Evolutionary conservation across 2,113 vertebrate genomes (phyloP), one percentile per base, ranked within the genome.

Genomic region (Rhea americana): DNA sequence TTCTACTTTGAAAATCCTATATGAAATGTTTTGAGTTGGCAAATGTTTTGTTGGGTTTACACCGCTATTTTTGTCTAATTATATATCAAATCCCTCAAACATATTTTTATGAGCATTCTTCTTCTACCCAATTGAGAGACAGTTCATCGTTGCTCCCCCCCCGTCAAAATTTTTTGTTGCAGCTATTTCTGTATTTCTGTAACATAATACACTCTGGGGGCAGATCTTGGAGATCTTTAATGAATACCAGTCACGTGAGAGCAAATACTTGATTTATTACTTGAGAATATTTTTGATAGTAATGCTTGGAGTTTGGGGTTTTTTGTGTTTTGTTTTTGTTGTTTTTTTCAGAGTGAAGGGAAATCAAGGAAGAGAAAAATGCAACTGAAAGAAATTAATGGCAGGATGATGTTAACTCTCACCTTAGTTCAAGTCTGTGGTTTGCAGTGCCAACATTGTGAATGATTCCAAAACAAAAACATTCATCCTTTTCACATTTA

Each of bases 111-210:
- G 96, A 96, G 87, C 94, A 94, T 96, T 96, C 81, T 87, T 96
- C 88, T 95, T 96, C 94, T 96, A 94, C 91, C 93, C 89, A 95
- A 55, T 93, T 71, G 93, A 96, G 95, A 93, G 90, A 96, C 95
- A 96, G 93, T 96, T 94, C 94, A 92, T 97, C 97, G 93, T 88
- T 84, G 80, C 95, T 95, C 78, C 90, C 86, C 93, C 90, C 39
- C 90, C 96, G 92, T 93, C 95, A 96, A 96, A 95, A 93, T 82
- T 55, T 63, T 89, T 63, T 90, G 79, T 91, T 87, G 92, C 91
- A 93, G 87, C 94, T 96, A 94, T 97, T 97, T 97, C 95, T 96
- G 25, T 80, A 73, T 95, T 95, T 93, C 90, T 75, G 97, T 96
- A 97, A 97, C 93, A 76, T 94, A 93, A 97, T 97, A 96, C 80